A percentile compares a stretch with the other conserved stretches of the same genome.
These are phyloP conservation scores for Plebejus melissa DNA, from an alignment of 2,888 invertebrate species.

Conservation along the genomic window DNA sequence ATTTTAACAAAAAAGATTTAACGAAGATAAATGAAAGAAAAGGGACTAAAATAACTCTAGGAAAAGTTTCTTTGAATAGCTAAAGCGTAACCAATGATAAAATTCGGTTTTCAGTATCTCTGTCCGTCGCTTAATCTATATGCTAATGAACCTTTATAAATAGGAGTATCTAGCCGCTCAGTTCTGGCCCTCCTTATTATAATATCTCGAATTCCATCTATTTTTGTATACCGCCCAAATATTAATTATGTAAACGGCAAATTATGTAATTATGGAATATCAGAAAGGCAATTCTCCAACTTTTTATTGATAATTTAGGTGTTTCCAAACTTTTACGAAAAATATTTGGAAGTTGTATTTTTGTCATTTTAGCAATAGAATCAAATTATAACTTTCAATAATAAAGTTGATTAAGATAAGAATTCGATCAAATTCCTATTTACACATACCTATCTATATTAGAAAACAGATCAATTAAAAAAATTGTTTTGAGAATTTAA, in stretches of 20 bases:
- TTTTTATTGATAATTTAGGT: background rate
- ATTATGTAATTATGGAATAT: background rate
- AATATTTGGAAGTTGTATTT: conserved; percentile 4
- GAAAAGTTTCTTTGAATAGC: conserved; percentile 30
- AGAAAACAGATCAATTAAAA: no score
- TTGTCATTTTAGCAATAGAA: background rate
- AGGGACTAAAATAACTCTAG: background rate
- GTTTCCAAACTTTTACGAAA: background rate
- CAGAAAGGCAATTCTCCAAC: background rate
- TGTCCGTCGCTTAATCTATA: conserved; percentile 64
- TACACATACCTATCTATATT: background rate
- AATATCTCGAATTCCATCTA: conserved; percentile 13
- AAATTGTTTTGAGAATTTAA: no score
- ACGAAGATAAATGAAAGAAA: background rate
- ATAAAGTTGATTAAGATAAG: no score
- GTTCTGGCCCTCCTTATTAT: conserved; percentile 5
- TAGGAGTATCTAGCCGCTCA: conserved; percentile 21
- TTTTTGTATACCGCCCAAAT: background rate
- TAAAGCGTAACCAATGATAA: conserved; percentile 35
- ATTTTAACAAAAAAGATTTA: background rate
- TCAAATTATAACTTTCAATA: no score
- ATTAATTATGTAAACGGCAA: background rate
- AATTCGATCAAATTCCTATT: no score
- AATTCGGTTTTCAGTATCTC: conserved; percentile 52
- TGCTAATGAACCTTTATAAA: conserved; percentile 56